Evolutionary conservation across 2,888 invertebrate species (phyloP), one percentile per base, ranked within the genome.

Genomic region (Punctoribates punctum): DNA sequence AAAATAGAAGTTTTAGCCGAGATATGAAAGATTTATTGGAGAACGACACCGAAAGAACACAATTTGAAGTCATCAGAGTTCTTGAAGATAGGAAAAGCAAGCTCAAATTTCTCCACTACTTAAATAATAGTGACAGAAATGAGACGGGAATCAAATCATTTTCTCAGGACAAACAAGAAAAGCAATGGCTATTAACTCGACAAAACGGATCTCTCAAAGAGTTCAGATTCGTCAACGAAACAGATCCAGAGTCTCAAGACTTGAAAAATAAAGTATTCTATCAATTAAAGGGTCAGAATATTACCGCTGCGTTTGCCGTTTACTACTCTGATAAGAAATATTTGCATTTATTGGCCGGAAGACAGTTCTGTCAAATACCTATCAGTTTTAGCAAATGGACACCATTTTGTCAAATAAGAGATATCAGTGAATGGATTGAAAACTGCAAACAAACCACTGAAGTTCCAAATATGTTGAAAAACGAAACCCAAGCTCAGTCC

Each of bases 341-440:
- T 27, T 62, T 27, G 34, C 17, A 62, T 34, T 5, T 62, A 13
- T 29, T 62, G 15, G 62, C 62, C 29, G 62, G 34, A 17, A 29
- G 62, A 29, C 34, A n/a, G 1, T 62, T 13, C 15, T 62, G 62
- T 34, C 62, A 34, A 13, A 62, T 62, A 34, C 1, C 29, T 2
- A 34, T 62, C 34, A 29, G 6, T 62, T 9, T 1, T 4, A 17
- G 0, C 9, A 6, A 62, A 1, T 62, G 62, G 62, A 13, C 9
- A 17, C 17, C 13, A 3, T 62, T 62, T 13, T 62, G 62, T 62
- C 62, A 34, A n/a, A 62, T 62, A 25, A 62, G 17, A 62, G 62
- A 62, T 13, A 62, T 62, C n/a, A 62, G 62, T 34, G 62, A 62
- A 29, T 62, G 29, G 62, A 62, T 62, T 34, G 34, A 34, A 5